phyloP scores from a whole-genome alignment of 2,888 invertebrate genomes.

The Leucophenga maculata region DNA sequence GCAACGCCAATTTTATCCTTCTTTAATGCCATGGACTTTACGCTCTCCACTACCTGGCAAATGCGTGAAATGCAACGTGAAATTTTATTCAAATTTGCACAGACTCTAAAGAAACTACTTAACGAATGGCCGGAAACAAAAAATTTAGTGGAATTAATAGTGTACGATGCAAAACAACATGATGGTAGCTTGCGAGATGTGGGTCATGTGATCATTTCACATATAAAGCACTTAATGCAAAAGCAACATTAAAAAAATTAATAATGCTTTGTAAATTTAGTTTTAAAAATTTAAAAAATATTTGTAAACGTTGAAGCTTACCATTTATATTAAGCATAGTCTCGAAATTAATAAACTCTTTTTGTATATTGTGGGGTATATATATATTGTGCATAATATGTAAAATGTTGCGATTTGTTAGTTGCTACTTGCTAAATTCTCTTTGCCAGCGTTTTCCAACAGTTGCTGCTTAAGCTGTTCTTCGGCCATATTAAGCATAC shows the following conservation, averaged over 20 bases:
- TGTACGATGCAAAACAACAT: slow-evolving; percentile 59
- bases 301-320: neutral
- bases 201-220: slow-evolving; percentile 50
- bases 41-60: slow-evolving; percentile 55
- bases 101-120: slow-evolving; percentile 55
- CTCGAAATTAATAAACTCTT: neutral
- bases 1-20: slow-evolving; percentile 69
- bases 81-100: slow-evolving; percentile 63
- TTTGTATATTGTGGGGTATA: neutral
- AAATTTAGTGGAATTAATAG: slow-evolving; percentile 55
- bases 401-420: no score
- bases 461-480: slow-evolving; percentile 63
- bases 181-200: slow-evolving; percentile 56
- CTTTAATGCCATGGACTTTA: slow-evolving; percentile 57
- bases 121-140: slow-evolving; percentile 61
- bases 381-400: no score
- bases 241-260: neutral
- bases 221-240: slow-evolving; percentile 39
- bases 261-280: slow-evolving; percentile 4
- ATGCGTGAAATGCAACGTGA: slow-evolving; percentile 65
- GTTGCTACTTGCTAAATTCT: no score
- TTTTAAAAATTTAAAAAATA: neutral
- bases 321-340: neutral
- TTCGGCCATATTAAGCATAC: slow-evolving; percentile 73
- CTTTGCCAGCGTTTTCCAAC: no score